Base-by-base conservation (phyloP, 2,113 vertebrate species). In the Barnardius zonarius region DNA sequence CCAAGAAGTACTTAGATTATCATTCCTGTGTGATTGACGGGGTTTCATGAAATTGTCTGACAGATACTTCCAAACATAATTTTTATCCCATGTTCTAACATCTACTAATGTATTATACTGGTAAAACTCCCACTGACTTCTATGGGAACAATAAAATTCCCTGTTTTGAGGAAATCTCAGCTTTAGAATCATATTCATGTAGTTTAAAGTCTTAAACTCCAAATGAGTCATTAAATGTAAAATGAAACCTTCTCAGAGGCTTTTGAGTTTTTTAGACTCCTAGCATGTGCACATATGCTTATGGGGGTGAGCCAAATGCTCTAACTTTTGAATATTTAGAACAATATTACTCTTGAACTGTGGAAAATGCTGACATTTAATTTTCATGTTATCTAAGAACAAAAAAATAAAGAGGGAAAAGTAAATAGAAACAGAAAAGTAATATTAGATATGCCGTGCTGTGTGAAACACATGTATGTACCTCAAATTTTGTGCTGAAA, bases 141-240 rank as follows among this genome's bases (percentile, higher is more conserved):
- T 67, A 31, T 54, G n/a, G 31, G 46, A 93, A 23, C 64, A 89
- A 59, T 48, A 35, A 84, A 81, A 88, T 78, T 55, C 37, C 55
- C 41, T 63, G 31, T 85, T 87, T 95, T 90, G 68, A 74, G 63
- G 83, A 91, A 88, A 88, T 55, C 41, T 83, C 51, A 83, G n/a
- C 46, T 66, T 85, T 67, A 90, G 63, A 92, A 83, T n/a, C 24
- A 17, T 49, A 52, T 82, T 90, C 27, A 61, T 28, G 22, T 39
- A 59, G 51, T 57, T 88, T 76, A 70, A 79, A 95, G 83, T 74
- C 64, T 83, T 83, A 63, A 92, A 62, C 33, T 64, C 24, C 33
- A 19, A 51, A 10, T 92, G 89, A 95, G 28, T 96, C 92, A 92
- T 86, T 70, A 59, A 83, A 94, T 49, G 24, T 37, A 85, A 92